Base-by-base conservation (phyloP, 2,113 vertebrate genomes). In the Phrynosoma platyrhinos region DNA sequence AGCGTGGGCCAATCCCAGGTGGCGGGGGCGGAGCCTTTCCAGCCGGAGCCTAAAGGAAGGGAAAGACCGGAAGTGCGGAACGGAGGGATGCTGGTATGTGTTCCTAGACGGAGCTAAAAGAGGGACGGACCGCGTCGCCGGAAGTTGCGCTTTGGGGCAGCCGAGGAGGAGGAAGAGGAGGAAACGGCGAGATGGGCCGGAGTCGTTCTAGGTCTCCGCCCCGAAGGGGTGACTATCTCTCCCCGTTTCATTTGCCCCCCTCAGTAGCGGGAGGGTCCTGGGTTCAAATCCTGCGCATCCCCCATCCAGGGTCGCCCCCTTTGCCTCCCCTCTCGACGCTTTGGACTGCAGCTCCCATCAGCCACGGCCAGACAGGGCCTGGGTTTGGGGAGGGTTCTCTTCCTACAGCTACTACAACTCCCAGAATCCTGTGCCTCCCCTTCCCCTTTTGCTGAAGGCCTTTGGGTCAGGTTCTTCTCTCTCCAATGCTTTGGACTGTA, bases 141-240 rank as follows among this genome's bases (percentile, higher is more conserved):
- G 80, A 77, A 68, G 21, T 36, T 9, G 13, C n/a, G 25, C 27
- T 9, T 1, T 21, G 30, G 6, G 8, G 5, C 36, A 2, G 85
- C 47, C 79, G 77, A 0, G 36, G 66, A 13, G 27, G 30, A 2
- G 5, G 85, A 58, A 79, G 77, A 0, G 36, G 66, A 13, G 27
- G 30, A 2, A 3, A 16, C 25, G 14, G 47, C 5, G 58, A 1
- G 68, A 0, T 53, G 13, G 76, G 58, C 27, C 58, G 89, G 42
- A 87, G 72, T 47, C 27, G 86, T 1, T n/a, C 13, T 1, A 42
- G 85, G 76, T 77, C 87, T 6, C 74, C 53, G 40, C 76, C 78
- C 30, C 83, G 78, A 58, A 21, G 87, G 83, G 58, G 94, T 93
- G 88, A 90, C 91, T 64, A 25, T 71, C 85, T 84, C 47, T 47